A percentile compares a stretch with the other conserved stretches of the same genome.
phyloP scores from a whole-genome alignment of 2,113 vertebrate species.

The Pangasianodon gigas region DNA sequence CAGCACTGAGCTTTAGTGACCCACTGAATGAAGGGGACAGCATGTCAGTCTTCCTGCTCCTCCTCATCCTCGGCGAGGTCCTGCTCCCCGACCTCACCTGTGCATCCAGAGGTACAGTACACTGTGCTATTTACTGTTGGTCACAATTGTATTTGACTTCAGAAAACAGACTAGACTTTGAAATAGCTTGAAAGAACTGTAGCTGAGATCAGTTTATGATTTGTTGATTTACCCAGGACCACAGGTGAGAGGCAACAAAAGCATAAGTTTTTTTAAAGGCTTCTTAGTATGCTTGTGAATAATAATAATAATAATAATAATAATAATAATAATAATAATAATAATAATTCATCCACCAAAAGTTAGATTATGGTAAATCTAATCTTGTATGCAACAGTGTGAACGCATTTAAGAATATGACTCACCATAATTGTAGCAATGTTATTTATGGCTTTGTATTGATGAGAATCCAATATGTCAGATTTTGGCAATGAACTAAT shows the following conservation, averaged over 20 bases:
- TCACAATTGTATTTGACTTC: not conserved
- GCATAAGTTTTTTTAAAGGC: not conserved
- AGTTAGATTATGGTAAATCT: not conserved
- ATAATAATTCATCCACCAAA: not conserved
- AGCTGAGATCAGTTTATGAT: not conserved
- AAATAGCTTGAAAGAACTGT: not conserved
- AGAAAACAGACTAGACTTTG: not conserved
- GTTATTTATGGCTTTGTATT: not conserved
- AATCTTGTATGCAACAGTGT: not conserved
- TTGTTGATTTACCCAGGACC: not conserved
- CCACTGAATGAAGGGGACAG: slow-evolving; percentile 28
- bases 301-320: not conserved
- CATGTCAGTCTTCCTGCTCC: slow-evolving; percentile 44
- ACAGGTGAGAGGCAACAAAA: not conserved
- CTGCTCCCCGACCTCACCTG: slow-evolving; percentile 40
- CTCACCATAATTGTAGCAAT: not conserved
- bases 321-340: not conserved
- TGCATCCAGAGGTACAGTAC: slow-evolving; percentile 43
- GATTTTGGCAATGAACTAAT: slow-evolving; percentile 14
- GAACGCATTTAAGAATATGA: slow-evolving; percentile 14
- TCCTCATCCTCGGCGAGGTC: slow-evolving; percentile 42
- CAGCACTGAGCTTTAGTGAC: not conserved
- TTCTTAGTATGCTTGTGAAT: not conserved
- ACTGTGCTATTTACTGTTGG: not conserved
- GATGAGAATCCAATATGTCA: slow-evolving; percentile 2